phyloP scores from a whole-genome alignment of 2,797 vertebrate genomes.

The Okamejei kenojei region DNA sequence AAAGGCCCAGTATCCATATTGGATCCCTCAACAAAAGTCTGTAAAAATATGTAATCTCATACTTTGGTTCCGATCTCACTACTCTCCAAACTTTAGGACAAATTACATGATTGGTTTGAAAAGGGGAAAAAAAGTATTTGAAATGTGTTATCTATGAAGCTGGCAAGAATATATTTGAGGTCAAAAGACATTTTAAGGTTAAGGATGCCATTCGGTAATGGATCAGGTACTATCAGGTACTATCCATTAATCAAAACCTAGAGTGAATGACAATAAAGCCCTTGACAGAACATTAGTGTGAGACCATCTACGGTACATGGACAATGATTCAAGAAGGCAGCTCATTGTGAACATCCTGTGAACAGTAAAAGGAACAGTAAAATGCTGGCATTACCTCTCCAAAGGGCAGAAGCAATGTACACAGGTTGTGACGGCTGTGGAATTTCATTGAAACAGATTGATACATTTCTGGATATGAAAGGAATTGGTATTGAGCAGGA shows the following conservation, averaged over 20 bases:
- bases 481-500: no score
- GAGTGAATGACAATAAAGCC: not conserved
- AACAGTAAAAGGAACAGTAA: not conserved
- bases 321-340: not conserved
- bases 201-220: not conserved
- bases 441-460: no score
- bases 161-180: not conserved
- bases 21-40: not conserved
- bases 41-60: not conserved
- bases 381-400: not conserved
- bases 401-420: not conserved
- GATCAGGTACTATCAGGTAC: not conserved
- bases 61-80: not conserved
- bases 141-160: not conserved
- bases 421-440: no score
- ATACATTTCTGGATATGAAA: no score
- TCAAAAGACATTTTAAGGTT: not conserved
- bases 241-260: not conserved
- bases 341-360: not conserved
- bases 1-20: no score
- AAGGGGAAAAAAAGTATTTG: no score
- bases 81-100: not conserved
- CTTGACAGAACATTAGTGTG: not conserved
- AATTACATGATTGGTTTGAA: not conserved
- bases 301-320: not conserved